These are phyloP conservation scores for Nerophis lumbriciformis DNA, from an alignment of 2,113 vertebrate genomes.

Conservation along the genomic window DNA sequence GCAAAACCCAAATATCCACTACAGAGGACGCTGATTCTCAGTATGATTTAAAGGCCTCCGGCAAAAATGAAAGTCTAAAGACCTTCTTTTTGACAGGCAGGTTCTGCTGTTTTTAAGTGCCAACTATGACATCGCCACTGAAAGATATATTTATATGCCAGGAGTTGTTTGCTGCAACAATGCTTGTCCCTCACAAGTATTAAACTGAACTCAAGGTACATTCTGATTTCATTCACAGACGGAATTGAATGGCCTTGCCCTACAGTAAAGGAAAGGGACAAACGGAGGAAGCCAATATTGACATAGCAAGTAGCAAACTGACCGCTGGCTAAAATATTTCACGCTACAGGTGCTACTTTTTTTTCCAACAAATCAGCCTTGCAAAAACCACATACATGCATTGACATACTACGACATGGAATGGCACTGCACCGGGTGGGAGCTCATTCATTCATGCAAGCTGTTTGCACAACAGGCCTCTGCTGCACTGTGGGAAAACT, in stretches of 20 bases:
- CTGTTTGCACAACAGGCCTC: slow-evolving; percentile 47
- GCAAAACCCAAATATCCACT: no score
- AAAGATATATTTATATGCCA: no score
- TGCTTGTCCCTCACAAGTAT: no score
- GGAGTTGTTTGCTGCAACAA: no score
- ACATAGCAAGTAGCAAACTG: slow-evolving; percentile 28
- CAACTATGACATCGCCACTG: no score
- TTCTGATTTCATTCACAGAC: no score
- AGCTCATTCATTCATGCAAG: slow-evolving; percentile 31
- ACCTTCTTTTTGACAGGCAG: no score
- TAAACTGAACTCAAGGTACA: no score
- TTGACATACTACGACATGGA: slow-evolving; percentile 1
- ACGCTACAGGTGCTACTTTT: slow-evolving; percentile 16
- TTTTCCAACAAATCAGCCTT: neutral
- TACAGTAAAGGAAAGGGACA: slow-evolving; percentile 35
- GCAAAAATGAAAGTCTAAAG: no score
- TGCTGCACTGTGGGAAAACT: slow-evolving; percentile 55
- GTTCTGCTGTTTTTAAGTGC: no score
- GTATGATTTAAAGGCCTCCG: no score
- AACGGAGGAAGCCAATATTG: slow-evolving; percentile 35
- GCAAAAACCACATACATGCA: neutral
- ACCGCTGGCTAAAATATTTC: slow-evolving; percentile 27
- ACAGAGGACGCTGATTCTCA: no score
- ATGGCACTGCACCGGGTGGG: slow-evolving; percentile 8
- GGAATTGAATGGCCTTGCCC: slow-evolving; percentile 19